Conservation (phyloP, 2,797 vertebrate species). For the Rhinella marina region DNA sequence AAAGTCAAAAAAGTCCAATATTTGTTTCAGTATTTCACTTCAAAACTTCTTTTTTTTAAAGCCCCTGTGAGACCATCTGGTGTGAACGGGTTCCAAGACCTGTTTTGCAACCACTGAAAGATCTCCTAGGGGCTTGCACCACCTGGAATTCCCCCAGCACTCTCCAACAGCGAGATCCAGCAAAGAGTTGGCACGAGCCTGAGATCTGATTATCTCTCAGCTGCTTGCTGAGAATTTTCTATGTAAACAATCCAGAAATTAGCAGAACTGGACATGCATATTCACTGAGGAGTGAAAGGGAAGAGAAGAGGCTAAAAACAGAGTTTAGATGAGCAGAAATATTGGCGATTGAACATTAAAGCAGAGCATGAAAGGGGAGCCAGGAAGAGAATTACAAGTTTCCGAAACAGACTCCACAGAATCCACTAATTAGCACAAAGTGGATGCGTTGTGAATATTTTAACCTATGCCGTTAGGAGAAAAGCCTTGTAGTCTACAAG, state of each 20-base stretch:
- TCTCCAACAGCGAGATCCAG: slow-evolving; percentile 49
- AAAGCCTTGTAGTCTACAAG: background rate
- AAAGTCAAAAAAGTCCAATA: slow-evolving; percentile 34
- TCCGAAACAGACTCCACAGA: background rate
- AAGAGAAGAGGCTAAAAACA: slow-evolving; percentile 24
- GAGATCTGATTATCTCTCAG: slow-evolving; percentile 62
- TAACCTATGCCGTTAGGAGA: slow-evolving; percentile 8
- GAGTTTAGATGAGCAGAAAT: slow-evolving; percentile 49
- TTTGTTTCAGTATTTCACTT: slow-evolving; percentile 49
- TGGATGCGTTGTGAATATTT: slow-evolving; percentile 25
- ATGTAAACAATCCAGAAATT: slow-evolving; percentile 57
- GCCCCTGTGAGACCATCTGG: slow-evolving; percentile 60
- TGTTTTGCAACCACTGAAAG: slow-evolving; percentile 49
- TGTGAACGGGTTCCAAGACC: slow-evolving; percentile 56
- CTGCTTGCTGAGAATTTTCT: slow-evolving; percentile 56
- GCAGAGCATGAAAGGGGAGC: slow-evolving; percentile 33
- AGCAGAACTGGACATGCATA: slow-evolving; percentile 51
- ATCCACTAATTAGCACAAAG: slow-evolving; percentile 39
- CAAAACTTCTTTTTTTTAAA: slow-evolving; percentile 28
- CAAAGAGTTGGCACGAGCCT: slow-evolving; percentile 47
- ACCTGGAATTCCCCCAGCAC: slow-evolving; percentile 60
- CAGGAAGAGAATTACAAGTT: slow-evolving; percentile 35
- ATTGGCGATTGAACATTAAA: slow-evolving; percentile 25
- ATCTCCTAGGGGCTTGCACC: slow-evolving; percentile 51
- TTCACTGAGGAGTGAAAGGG: slow-evolving; percentile 35